A percentile compares a stretch with the other conserved stretches of the same genome.
phyloP scores from a whole-genome alignment of 2,888 invertebrate species.

The Cyclophora punctaria region DNA sequence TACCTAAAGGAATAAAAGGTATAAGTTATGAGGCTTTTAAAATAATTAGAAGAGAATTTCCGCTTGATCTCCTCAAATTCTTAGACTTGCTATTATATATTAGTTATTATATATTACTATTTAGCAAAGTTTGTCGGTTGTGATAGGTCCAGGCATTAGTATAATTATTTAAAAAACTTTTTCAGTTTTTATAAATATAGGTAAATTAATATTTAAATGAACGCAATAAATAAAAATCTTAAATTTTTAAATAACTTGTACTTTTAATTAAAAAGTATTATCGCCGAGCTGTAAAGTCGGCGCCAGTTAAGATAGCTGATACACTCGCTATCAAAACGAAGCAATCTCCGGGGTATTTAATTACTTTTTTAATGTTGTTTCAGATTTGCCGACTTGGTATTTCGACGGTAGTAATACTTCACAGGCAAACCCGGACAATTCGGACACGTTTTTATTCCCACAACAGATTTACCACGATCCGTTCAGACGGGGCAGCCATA shows the following conservation, averaged over 20 bases:
- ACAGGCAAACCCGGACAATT: slow-evolving; percentile 78
- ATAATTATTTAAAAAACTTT: no score
- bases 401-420: slow-evolving; percentile 84
- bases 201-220: no score
- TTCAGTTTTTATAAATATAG: no score
- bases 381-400: slow-evolving; percentile 83
- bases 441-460: slow-evolving; percentile 85
- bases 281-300: neutral
- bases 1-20: slow-evolving; percentile 75
- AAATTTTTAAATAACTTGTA: no score
- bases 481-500: slow-evolving; percentile 82
- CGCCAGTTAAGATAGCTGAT: no score
- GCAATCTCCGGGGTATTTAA: slow-evolving; percentile 5
- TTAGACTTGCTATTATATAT: no score
- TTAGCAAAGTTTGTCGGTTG: no score
- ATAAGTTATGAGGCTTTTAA: slow-evolving; percentile 1
- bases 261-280: neutral
- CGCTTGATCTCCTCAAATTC: no score
- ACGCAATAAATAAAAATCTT: no score
- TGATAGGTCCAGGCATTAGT: no score
- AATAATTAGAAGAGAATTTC: no score
- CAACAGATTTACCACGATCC: slow-evolving; percentile 87
- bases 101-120: no score
- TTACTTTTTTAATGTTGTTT: slow-evolving; percentile 29
- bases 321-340: slow-evolving; percentile 5